These are phyloP conservation scores for Heteropelma amictum DNA, from an alignment of 2,888 invertebrate genomes.

Conservation along the genomic window DNA sequence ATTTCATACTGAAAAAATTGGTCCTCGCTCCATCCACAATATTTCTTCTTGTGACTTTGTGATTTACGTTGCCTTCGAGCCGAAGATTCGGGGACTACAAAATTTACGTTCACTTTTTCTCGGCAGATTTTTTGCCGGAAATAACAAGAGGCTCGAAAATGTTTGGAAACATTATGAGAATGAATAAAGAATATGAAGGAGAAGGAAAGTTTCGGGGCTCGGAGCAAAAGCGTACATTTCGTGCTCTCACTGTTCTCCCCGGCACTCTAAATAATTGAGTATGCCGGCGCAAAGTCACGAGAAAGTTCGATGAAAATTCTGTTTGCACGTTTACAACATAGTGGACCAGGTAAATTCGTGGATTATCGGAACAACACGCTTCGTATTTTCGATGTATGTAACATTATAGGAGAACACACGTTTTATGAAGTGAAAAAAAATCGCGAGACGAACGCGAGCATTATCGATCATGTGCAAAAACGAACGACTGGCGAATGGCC, in stretches of 20 bases:
- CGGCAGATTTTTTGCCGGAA: no score
- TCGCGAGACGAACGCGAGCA: slow-evolving; percentile 14
- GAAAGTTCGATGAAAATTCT: slow-evolving; percentile 16
- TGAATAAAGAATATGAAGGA: not conserved
- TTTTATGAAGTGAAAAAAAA: not conserved
- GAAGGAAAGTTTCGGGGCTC: not conserved
- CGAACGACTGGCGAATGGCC: slow-evolving; percentile 44
- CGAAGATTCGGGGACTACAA: no score
- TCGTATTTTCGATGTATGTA: not conserved
- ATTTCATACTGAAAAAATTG: no score
- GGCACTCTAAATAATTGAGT: slow-evolving; percentile 51
- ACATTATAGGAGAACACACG: no score
- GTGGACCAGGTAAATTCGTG: slow-evolving; percentile 19
- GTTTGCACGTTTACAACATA: not conserved
- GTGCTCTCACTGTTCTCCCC: not conserved
- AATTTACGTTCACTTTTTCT: not conserved
- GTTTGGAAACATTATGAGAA: no score
- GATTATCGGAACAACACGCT: slow-evolving; percentile 6
- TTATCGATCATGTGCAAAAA: not conserved
- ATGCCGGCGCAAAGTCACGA: slow-evolving; percentile 9
- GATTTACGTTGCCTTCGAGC: no score
- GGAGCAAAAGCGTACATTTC: not conserved
- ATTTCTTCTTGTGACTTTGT: no score
- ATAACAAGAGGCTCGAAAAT: no score
- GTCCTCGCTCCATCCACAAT: no score